A percentile compares a stretch with the other conserved stretches of the same genome.
These are phyloP conservation scores for Streptopelia turtur DNA, from an alignment of 2,797 vertebrate species.

Conservation along the genomic window DNA sequence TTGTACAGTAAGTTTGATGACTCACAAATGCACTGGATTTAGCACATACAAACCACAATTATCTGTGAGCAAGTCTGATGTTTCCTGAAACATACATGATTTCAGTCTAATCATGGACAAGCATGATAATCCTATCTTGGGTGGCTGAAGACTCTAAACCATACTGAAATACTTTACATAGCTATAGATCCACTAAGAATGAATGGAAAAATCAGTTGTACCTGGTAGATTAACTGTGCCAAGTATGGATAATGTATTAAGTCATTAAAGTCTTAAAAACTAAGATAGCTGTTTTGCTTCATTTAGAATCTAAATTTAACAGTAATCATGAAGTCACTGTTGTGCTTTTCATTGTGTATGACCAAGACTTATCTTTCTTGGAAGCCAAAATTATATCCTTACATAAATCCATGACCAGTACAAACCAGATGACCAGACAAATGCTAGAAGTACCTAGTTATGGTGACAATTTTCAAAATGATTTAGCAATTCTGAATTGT, in stretches of 20 bases:
- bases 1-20: background rate
- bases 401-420: background rate
- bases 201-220: background rate
- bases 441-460: background rate
- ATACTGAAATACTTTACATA: background rate
- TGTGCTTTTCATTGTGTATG: background rate
- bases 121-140: background rate
- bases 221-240: background rate
- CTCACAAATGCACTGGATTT: background rate
- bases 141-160: background rate
- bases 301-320: background rate
- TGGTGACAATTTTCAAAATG: background rate
- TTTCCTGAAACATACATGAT: background rate
- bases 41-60: background rate
- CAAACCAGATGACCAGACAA: background rate
- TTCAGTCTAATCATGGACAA: background rate
- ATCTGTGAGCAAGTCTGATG: background rate
- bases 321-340: background rate
- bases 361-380: background rate
- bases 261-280: background rate
- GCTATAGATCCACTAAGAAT: background rate
- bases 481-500: background rate
- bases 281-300: background rate
- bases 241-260: background rate
- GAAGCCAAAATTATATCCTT: background rate